Evolutionary conservation across 2,113 vertebrate species (phyloP).

Genomic region (Penelope pileata): DNA sequence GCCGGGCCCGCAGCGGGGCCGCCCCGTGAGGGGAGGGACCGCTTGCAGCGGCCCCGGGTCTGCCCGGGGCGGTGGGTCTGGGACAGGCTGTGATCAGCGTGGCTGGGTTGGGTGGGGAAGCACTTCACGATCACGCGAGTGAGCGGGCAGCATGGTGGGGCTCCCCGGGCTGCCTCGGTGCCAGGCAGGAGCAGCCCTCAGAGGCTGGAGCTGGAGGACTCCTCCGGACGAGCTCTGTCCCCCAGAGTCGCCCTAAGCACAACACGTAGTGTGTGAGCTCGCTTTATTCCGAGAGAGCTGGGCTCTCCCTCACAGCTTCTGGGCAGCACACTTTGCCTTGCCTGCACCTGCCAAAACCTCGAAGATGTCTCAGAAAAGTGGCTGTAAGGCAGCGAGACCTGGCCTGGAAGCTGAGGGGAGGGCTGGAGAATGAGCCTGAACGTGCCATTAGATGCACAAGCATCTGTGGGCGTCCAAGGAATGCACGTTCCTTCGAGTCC

Average conservation of each 20-base stretch:
- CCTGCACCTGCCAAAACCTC: neutral
- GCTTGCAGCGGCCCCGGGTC: neutral
- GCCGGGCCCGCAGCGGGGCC: neutral
- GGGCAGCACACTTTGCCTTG: neutral
- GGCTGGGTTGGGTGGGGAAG: neutral
- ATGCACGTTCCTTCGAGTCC: rapidly evolving
- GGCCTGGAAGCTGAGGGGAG: neutral
- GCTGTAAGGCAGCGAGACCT: neutral
- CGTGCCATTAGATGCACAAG: neutral
- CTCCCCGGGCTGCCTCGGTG: rapidly evolving
- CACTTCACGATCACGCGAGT: neutral
- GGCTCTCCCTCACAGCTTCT: rapidly evolving
- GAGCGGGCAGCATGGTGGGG: rapidly evolving
- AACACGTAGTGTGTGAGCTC: neutral
- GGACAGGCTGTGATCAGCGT: neutral
- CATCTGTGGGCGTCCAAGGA: rapidly evolving
- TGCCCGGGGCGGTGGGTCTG: neutral
- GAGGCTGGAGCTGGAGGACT: neutral
- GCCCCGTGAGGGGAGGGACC: neutral
- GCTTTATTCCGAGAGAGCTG: too few relatives aligned
- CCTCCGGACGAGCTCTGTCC: rapidly evolving
- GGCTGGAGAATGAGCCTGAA: neutral
- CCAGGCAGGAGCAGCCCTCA: neutral
- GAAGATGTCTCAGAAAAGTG: neutral
- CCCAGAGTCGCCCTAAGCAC: rapidly evolving